Evolutionary conservation across 1,140 invertebrate species (phyloP), one percentile per base, ranked within the genome.

Genomic region (Homalodisca vitripennis): DNA sequence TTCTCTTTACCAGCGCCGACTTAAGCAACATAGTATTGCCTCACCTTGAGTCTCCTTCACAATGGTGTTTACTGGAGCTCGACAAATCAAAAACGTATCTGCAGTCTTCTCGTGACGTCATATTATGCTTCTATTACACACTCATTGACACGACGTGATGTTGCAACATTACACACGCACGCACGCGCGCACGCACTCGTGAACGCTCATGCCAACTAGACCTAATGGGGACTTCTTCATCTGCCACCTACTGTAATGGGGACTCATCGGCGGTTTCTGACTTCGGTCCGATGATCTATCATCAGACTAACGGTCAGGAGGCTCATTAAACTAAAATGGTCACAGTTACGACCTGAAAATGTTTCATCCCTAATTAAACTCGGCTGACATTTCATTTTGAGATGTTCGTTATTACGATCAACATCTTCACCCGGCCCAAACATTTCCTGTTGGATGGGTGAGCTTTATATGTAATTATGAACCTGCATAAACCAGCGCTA

Each of bases 291-390:
- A 6, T 53, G 48, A 27, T 27, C 26, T 22, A 60, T 60, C 55
- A 26, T 13, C 14, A 60, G 48, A 22, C 22, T 51, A 51, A 51
- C 48, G 48, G 22, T 51, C 22, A 22, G 22, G 26, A n/a, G 14
- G 24, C 10, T 30, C 55, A 26, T 60, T 60, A 60, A 60, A 26
- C 14, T 13, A 13, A 41, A 41, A n/a, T 30, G 22, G 29, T 60
- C 29, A 27, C 55, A 26, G 29, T 60, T 60, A 30, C 27, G 55
- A 60, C 12, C 27, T 60, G 55, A 24, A 60, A 60, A 60, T 60
- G 55, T 60, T 26, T 26, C 55, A 60, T 60, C 29, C 55, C 29
- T 60, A 60, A 60, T 60, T 60, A 60, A 60, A 60, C 55, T 26
- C 14, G 48, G n/a, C n/a, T n/a, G n/a, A n/a, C n/a, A n/a, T n/a